Evolutionary conservation across 2,797 vertebrate genomes (phyloP), one percentile per base, ranked within the genome.

Genomic region (Microtus obscurus): DNA sequence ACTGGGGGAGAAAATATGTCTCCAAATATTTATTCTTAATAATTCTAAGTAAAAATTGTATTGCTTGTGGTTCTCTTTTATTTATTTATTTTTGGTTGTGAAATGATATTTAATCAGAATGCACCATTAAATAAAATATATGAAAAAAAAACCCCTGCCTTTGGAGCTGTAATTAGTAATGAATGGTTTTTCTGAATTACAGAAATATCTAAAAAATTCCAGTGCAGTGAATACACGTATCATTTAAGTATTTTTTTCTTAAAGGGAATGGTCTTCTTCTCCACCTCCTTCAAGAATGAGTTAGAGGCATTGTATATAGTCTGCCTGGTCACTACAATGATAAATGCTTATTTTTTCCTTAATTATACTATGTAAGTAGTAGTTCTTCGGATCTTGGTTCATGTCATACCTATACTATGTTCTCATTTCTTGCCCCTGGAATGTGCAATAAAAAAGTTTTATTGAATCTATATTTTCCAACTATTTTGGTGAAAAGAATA

Each of bases 351-450:
- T 17, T 87, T 19, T 97, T 87, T 79, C 51, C 86, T 93, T 43
- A 45, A 73, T 83, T 63, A 78, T 43, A 21, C 51, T 40, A 73
- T 40, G 21, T 2, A 40, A 40, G 7, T 87, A 67, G 79, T 95
- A 61, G 87, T 96, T 94, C 63, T 87, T 95, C 86, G 78, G 56
- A 53, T 77, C 87, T 93, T 95, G 89, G 79, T 91, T 94, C 69
- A 27, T 85, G 89, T 87, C 88, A 73, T 82, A 65, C 34, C 65
- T 92, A 8, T 19, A 21, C 78, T 69, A 51, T 96, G 88, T 87
- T 97, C 91, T 95, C 92, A 95, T 92, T 97, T 97, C 91, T 89
- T 93, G 90, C 90, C 82, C 74, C 92, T 53, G 87, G 90, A 96
- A 91, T 59, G 59, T 61, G 53, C 73, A 85, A 1, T 95, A 67